Base-by-base conservation (phyloP, 1,140 invertebrate genomes). In the Palaemon carinicauda region DNA sequence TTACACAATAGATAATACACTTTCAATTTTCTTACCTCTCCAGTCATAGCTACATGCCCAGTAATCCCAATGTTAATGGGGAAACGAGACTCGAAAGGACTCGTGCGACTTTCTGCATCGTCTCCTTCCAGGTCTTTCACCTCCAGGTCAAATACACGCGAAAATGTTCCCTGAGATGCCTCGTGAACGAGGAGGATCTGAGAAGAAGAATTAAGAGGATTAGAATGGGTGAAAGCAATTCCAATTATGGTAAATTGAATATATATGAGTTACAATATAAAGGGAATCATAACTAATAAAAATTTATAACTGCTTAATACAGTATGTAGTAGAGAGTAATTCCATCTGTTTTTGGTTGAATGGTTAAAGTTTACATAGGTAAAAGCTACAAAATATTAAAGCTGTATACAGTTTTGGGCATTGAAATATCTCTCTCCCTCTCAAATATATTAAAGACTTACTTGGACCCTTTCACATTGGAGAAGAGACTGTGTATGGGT, bases 1-100 rank as follows among this genome's bases (percentile, higher is more conserved):
- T 14, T 17, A 17, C 29, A 31, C 4, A 21, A 14, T 21, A 3
- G 10, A 75, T 15, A n/a, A 75, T n/a, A 19, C 29, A 14, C 12
- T n/a, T 53, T 17, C 5, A 52, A 27, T 9, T n/a, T 21, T 51
- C 93, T 94, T 94, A 97, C 96, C 93, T 98, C 96, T 85, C 97
- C 98, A 31, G 97, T 98, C n/a, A 97, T 96, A 50, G 98, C 97
- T 27, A 98, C 98, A 92, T 97, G 95, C 69, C 97, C 97, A 14
- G 97, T 98, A 88, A 98, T 98, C 24, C 98, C 98, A 89, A 98
- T 95, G 91, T 98, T 98, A 90, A 99, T 98, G 12, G 98, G 97
- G 93, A 99, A 99, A 89, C 97, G 93, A 89, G 96, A 96, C 91
- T 97, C 96, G 91, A 96, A 97, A 51, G 96, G 96, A 91, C 95